Evolutionary conservation across 2,797 vertebrate genomes (phyloP).

Genomic region (Tiaroga cobitis): DNA sequence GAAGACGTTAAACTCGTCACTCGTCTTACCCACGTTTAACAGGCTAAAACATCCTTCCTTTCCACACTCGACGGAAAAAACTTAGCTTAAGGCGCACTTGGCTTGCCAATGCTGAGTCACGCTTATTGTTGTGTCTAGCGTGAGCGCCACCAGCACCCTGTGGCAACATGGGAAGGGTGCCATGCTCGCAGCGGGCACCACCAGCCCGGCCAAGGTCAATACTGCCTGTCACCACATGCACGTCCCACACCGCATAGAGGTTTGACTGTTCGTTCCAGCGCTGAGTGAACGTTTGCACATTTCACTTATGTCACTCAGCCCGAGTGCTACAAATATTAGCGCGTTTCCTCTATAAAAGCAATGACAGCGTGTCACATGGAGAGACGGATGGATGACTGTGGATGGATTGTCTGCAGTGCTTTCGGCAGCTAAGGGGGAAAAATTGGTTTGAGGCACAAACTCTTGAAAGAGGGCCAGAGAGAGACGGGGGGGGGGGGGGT

Average conservation of each 20-base stretch:
- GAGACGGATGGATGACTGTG: slow-evolving; percentile 38
- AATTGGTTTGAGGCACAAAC: slow-evolving; percentile 36
- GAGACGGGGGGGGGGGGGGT: not conserved
- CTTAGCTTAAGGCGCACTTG: not conserved
- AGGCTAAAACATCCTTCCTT: slow-evolving; percentile 19
- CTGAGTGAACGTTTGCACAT: slow-evolving; percentile 28
- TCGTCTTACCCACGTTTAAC: not conserved
- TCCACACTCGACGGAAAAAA: slow-evolving; percentile 10
- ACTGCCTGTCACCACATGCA: slow-evolving; percentile 25
- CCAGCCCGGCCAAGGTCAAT: slow-evolving; percentile 47
- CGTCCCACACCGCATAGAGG: slow-evolving; percentile 15
- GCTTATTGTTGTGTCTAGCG: slow-evolving; percentile 18
- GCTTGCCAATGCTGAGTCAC: slow-evolving; percentile 48
- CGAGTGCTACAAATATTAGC: slow-evolving; percentile 41
- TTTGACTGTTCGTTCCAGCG: slow-evolving; percentile 35
- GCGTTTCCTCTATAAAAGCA: slow-evolving; percentile 40
- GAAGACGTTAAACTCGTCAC: not conserved
- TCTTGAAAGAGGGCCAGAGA: slow-evolving; percentile 27
- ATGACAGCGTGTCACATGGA: slow-evolving; percentile 42
- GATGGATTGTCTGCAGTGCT: slow-evolving; percentile 41
- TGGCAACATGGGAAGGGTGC: slow-evolving; percentile 52
- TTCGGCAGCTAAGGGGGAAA: slow-evolving; percentile 7
- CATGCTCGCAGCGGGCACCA: slow-evolving; percentile 36
- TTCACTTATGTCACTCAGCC: slow-evolving; percentile 48
- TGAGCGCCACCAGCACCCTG: slow-evolving; percentile 34